Evolutionary conservation across 2,113 vertebrate genomes (phyloP).

Genomic region (Podiceps cristatus): DNA sequence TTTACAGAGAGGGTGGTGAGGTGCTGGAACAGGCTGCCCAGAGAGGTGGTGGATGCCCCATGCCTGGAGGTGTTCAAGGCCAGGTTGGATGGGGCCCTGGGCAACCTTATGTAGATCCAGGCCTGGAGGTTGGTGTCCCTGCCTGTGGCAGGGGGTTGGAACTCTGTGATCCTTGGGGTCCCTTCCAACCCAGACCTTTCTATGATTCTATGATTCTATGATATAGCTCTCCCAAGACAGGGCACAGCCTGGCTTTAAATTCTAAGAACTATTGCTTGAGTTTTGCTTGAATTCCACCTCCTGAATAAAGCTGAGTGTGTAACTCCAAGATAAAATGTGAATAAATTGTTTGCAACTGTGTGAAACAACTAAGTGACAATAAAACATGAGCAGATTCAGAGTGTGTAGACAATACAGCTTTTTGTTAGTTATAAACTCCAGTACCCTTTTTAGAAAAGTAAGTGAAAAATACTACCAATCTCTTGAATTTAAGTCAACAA

Average conservation of each 20-base stretch:
- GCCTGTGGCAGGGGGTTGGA: too few species aligned
- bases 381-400: background rate
- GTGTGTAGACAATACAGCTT: background rate
- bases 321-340: background rate
- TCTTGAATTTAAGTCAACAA: slow-evolving; percentile 39
- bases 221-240: background rate
- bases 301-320: background rate
- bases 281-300: background rate
- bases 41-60: too few species aligned
- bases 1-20: too few species aligned
- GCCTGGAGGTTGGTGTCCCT: too few species aligned
- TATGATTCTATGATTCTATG: too few species aligned
- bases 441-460: background rate
- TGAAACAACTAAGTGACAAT: background rate
- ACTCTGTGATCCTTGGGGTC: too few species aligned
- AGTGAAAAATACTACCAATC: background rate
- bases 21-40: too few species aligned
- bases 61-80: too few species aligned
- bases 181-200: too few species aligned
- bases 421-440: background rate
- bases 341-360: background rate
- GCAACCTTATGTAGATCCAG: too few species aligned
- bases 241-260: background rate
- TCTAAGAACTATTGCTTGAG: background rate
- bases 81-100: too few species aligned